Conservation (phyloP, 2,888 invertebrate genomes). For the Dolomedes plantarius region DNA sequence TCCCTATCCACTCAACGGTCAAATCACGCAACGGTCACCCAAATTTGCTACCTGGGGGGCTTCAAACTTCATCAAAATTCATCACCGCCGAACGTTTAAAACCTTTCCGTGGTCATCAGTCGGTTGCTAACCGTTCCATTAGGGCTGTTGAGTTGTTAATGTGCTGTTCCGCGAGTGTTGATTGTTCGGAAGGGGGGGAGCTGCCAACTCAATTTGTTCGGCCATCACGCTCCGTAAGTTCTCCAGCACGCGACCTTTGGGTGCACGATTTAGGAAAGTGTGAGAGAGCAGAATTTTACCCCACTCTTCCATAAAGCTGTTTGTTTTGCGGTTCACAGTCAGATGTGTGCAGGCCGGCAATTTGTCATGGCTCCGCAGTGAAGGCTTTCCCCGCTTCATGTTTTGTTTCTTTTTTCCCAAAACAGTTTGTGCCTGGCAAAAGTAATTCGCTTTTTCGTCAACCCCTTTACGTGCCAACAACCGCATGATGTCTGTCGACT, state of each 20-base stretch:
- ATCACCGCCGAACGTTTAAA: slow-evolving; percentile 36
- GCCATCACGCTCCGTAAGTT: slow-evolving; percentile 24
- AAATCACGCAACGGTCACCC: too few relatives aligned
- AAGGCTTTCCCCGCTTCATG: too few relatives aligned
- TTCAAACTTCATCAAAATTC: slow-evolving; percentile 65
- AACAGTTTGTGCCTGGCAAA: too few relatives aligned
- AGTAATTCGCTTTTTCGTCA: too few relatives aligned
- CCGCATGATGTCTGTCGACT: too few relatives aligned
- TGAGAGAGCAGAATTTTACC: too few relatives aligned
- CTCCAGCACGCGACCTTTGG: not conserved
- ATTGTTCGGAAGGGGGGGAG: not conserved
- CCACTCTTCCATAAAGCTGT: not conserved
- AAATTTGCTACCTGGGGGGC: not conserved
- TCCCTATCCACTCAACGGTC: too few relatives aligned
- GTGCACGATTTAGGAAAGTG: too few relatives aligned
- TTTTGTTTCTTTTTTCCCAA: too few relatives aligned
- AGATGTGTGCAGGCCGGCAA: not conserved
- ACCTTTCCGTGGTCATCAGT: slow-evolving; percentile 27
- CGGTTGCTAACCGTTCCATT: slow-evolving; percentile 43
- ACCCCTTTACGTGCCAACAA: too few relatives aligned
- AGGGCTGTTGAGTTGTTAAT: slow-evolving; percentile 4
- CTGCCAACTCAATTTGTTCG: slow-evolving; percentile 60
- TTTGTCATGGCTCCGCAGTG: not conserved
- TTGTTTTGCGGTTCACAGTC: not conserved
- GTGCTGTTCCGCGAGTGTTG: not conserved